Percentiles rank a stretch among this genome's conserved stretches.
These are phyloP conservation scores for Scaptodrosophila latifasciaeformis DNA, from an alignment of 2,888 invertebrate genomes.

Conservation along the genomic window DNA sequence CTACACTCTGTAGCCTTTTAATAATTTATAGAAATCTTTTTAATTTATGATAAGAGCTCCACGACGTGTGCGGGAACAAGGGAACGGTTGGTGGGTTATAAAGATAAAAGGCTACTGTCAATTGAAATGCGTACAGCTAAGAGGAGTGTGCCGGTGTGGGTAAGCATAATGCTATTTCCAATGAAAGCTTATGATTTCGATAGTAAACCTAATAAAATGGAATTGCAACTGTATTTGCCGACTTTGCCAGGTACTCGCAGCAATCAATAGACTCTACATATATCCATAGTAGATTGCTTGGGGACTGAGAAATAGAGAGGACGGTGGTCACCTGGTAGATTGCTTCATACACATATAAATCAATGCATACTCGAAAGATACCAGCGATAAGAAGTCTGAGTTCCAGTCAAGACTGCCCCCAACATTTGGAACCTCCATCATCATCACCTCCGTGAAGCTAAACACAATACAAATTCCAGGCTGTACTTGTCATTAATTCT, in stretches of 20 bases:
- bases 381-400: slow-evolving; percentile 5
- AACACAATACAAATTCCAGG: too few species aligned
- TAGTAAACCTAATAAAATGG: slow-evolving; percentile 66
- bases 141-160: slow-evolving; percentile 2
- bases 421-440: too few species aligned
- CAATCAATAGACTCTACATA: too few species aligned
- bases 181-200: slow-evolving; percentile 43
- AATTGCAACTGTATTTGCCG: slow-evolving; percentile 44
- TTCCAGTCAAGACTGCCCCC: slow-evolving; percentile 10
- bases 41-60: too few species aligned
- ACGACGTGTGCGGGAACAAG: too few species aligned
- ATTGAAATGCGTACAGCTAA: too few species aligned
- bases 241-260: too few species aligned
- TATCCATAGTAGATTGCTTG: neutral
- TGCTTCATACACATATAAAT: slow-evolving; percentile 53
- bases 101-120: slow-evolving; percentile 29
- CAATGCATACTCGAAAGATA: slow-evolving; percentile 64
- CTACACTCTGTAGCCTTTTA: too few species aligned
- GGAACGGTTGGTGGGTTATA: slow-evolving; percentile 10
- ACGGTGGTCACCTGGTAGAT: neutral
- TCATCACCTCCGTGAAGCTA: too few species aligned
- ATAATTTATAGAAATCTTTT: too few species aligned
- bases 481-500: too few species aligned
- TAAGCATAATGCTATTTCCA: neutral
- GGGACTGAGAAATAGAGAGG: neutral